Evolutionary conservation across 2,113 vertebrate genomes (phyloP).

Genomic region (Callipepla squamata): DNA sequence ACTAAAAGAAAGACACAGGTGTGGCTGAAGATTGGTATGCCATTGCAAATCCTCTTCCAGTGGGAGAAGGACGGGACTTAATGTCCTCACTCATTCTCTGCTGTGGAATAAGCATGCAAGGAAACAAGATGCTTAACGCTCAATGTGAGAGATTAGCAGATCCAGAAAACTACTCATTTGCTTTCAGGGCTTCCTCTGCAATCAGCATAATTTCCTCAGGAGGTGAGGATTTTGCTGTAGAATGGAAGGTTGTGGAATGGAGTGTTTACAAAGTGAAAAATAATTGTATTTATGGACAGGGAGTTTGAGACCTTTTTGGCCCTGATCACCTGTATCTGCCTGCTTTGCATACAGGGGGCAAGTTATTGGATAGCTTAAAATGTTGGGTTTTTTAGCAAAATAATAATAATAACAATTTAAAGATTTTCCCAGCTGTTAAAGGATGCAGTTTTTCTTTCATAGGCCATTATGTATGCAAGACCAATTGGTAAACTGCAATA

Average conservation of each 20-base stretch:
- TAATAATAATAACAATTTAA: slow-evolving; percentile 50
- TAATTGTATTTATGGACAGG: slow-evolving; percentile 8
- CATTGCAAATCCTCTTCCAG: fast-evolving
- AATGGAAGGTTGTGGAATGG: slow-evolving; percentile 30
- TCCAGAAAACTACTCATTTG: neutral
- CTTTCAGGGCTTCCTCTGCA: neutral
- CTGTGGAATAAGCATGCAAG: neutral
- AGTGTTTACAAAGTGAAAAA: slow-evolving; percentile 15
- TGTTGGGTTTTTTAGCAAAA: neutral
- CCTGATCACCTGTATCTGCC: neutral
- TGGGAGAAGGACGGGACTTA: neutral
- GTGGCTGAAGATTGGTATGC: neutral
- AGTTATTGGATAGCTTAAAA: slow-evolving; percentile 29
- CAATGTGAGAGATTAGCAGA: fast-evolving
- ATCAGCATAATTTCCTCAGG: neutral
- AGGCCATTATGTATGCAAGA: slow-evolving; percentile 62
- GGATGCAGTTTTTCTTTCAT: slow-evolving; percentile 30
- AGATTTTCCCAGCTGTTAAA: slow-evolving; percentile 60
- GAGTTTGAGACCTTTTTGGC: neutral
- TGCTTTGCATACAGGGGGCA: slow-evolving; percentile 1
- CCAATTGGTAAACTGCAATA: slow-evolving; percentile 69
- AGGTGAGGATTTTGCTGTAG: neutral
- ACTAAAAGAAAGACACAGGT: neutral
- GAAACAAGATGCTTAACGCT: neutral
- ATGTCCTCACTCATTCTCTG: fast-evolving